These are phyloP conservation scores for Mustelus asterias DNA, from an alignment of 2,113 vertebrate species.

Conservation along the genomic window DNA sequence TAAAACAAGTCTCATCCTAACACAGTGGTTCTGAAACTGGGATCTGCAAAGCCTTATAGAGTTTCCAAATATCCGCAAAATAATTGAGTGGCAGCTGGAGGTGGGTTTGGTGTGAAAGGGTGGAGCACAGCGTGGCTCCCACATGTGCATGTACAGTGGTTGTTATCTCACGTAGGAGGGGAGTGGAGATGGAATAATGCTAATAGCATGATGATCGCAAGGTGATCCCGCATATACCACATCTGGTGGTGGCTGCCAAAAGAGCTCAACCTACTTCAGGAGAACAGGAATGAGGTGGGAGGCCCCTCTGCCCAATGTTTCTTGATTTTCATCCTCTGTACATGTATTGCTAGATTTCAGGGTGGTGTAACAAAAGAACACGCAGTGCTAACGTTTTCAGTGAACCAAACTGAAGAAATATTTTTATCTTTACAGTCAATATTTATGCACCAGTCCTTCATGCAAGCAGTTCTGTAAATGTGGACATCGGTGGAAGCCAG, in stretches of 20 bases:
- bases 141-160: too few species aligned
- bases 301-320: not conserved
- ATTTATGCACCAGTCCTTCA: constrained; percentile 50
- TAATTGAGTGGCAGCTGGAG: not conserved
- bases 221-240: not conserved
- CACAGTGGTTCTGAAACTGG: not conserved
- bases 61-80: too few species aligned
- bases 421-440: constrained; percentile 55
- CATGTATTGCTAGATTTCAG: not conserved
- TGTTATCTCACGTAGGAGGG: too few species aligned
- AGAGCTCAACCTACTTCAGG: not conserved
- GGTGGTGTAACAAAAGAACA: not conserved
- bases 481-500: constrained; percentile 62
- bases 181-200: not conserved
- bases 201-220: not conserved
- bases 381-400: not conserved
- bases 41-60: too few species aligned
- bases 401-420: not conserved
- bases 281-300: not conserved
- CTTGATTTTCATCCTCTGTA: not conserved
- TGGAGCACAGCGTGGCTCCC: not conserved
- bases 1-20: not conserved
- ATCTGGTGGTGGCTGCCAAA: not conserved
- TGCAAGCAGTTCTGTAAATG: constrained; percentile 60
- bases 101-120: not conserved